Evolutionary conservation across 2,888 invertebrate species (phyloP), one percentile per base, ranked within the genome.

Genomic region (Labia minor): DNA sequence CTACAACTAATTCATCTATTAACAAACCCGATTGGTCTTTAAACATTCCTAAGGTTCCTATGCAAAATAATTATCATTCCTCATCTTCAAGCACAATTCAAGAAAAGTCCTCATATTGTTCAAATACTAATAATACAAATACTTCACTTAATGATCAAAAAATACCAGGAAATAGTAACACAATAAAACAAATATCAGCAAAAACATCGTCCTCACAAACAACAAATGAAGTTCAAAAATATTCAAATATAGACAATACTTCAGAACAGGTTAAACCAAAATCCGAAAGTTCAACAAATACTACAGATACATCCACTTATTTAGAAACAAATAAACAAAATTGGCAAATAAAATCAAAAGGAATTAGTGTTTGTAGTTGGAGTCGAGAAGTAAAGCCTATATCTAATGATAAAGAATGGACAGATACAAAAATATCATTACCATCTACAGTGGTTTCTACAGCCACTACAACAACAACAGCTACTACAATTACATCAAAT

Each of bases 331-430:
- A 11, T 49, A 49, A 49, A 49, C 16, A 11, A 49, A 49, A 49
- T 49, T 49, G 49, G 49, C 16, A 11, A 14, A 49, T 8, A 2
- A 49, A 49, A 49, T n/a, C 49, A 49, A 49, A 49, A 49, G 49
- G 49, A 49, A 49, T 49, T n/a, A 49, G 49, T 16, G 49, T 49
- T 49, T 49, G 49, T 14, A 49, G 49, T 49, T 49, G 49, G 49
- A 49, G 49, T 14, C 49, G 49, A 49, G 49, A 49, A 49, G 49
- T 49, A 10, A 49, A 49, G 16, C 49, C 49, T 49, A 3, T 49
- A 49, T 3, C 14, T 3, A 11, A 11, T 16, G 14, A 49, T 49
- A 49, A 49, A 49, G 49, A 49, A 8, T 49, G 49, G 49, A 49
- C 2, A 2, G 49, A 49, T 3, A n/a, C 49, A 49, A 49, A 49